phyloP scores from a whole-genome alignment of 1,140 invertebrate genomes.

The Lethrus apterus region DNA sequence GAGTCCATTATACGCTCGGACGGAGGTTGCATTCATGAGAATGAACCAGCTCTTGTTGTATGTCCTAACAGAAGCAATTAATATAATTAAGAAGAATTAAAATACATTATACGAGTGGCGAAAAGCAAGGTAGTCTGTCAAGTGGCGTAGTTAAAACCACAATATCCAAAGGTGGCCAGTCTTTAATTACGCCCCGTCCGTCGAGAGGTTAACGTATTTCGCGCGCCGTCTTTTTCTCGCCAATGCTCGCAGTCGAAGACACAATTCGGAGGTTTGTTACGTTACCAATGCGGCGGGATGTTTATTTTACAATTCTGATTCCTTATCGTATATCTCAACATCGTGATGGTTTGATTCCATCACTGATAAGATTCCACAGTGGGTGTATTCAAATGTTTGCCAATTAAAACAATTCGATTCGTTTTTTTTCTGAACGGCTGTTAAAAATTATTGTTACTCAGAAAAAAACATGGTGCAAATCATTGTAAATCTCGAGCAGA shows the following conservation, averaged over 20 bases:
- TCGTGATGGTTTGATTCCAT: slow-evolving; percentile 4
- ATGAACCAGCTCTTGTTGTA: too few relatives aligned
- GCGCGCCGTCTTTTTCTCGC: neutral
- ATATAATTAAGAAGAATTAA: too few relatives aligned
- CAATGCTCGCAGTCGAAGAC: neutral
- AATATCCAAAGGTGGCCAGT: neutral
- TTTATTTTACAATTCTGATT: slow-evolving; percentile 18
- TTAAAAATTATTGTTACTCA: too few relatives aligned
- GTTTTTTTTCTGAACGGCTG: slow-evolving; percentile 3
- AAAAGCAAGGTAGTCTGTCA: slow-evolving; percentile 1
- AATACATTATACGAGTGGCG: slow-evolving; percentile 1
- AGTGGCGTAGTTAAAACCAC: neutral
- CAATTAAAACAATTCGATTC: slow-evolving; percentile 15
- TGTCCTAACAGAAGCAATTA: too few relatives aligned
- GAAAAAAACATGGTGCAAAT: too few relatives aligned
- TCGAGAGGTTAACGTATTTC: neutral
- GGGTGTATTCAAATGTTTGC: slow-evolving; percentile 15
- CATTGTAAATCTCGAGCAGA: too few relatives aligned
- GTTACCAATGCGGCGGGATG: neutral
- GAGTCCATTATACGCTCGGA: too few relatives aligned
- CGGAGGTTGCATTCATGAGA: too few relatives aligned
- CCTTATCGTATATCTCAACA: slow-evolving; percentile 11
- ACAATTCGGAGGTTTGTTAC: neutral
- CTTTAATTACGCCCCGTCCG: slow-evolving; percentile 12
- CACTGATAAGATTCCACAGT: slow-evolving; percentile 14